phyloP scores from a whole-genome alignment of 2,888 invertebrate genomes.

The Dryobotodes eremita region DNA sequence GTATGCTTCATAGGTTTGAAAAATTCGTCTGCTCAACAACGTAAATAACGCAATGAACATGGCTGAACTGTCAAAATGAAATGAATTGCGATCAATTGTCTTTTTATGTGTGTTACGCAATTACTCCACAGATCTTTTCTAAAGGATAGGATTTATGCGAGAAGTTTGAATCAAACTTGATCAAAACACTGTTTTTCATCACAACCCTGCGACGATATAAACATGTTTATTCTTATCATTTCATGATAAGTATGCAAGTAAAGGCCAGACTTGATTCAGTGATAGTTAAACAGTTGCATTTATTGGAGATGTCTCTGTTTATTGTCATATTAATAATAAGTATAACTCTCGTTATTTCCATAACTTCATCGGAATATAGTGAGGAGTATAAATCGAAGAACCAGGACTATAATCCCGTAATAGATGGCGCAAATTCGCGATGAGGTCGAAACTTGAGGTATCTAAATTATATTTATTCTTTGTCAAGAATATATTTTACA shows the following conservation, averaged over 20 bases:
- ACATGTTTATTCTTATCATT: conserved; percentile 28
- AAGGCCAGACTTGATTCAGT: conserved; percentile 18
- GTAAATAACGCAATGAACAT: background rate
- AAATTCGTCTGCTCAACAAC: background rate
- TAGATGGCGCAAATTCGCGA: background rate
- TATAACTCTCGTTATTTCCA: background rate
- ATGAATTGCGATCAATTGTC: background rate
- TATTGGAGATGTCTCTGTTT: conserved; percentile 17
- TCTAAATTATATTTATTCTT: background rate
- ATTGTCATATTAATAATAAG: conserved; percentile 18
- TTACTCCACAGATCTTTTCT: background rate
- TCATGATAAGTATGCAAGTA: conserved; percentile 27
- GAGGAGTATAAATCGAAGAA: conserved; percentile 4
- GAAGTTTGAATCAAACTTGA: conserved; percentile 6
- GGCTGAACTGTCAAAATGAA: background rate
- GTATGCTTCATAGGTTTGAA: background rate
- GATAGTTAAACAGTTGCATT: conserved; percentile 18
- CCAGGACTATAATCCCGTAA: background rate
- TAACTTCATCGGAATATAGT: conserved; percentile 9
- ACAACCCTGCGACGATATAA: conserved; percentile 26
- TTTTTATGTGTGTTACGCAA: too few relatives aligned
- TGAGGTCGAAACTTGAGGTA: conserved; percentile 25
- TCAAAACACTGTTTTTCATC: background rate
- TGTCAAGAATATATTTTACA: conserved; percentile 2
- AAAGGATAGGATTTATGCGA: background rate